Evolutionary conservation across 2,113 vertebrate species (phyloP).

Genomic region (Crotalus tigris): DNA sequence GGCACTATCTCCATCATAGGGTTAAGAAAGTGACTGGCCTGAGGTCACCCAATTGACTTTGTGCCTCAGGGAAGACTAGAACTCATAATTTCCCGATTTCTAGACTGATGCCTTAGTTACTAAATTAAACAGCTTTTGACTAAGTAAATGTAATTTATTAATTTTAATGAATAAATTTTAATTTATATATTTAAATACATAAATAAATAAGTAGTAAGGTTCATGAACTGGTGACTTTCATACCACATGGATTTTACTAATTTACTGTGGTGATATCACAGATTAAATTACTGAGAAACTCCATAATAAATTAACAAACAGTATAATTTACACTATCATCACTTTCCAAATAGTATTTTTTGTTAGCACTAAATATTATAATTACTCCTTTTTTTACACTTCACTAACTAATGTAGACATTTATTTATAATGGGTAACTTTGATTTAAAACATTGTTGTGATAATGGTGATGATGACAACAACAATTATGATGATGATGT

Average conservation of each 20-base stretch:
- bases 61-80: not conserved
- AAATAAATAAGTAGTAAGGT: not conserved
- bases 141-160: too few relatives aligned
- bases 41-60: not conserved
- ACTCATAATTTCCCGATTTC: not conserved
- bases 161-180: too few relatives aligned
- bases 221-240: not conserved
- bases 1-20: not conserved
- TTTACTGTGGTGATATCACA: not conserved
- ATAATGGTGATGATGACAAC: too few relatives aligned
- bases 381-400: not conserved
- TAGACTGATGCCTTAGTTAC: too few relatives aligned
- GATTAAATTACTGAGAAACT: not conserved
- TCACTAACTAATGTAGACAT: not conserved
- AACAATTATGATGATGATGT: too few relatives aligned
- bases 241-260: not conserved
- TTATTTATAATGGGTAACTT: not conserved
- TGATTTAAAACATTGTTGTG: not conserved
- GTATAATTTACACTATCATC: not conserved
- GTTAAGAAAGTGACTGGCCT: not conserved
- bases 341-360: not conserved
- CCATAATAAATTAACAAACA: not conserved
- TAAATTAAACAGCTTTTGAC: too few relatives aligned
- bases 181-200: not conserved
- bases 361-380: not conserved